Base-by-base conservation (phyloP, 1,140 invertebrate species). In the Brachionus paranguensis region DNA sequence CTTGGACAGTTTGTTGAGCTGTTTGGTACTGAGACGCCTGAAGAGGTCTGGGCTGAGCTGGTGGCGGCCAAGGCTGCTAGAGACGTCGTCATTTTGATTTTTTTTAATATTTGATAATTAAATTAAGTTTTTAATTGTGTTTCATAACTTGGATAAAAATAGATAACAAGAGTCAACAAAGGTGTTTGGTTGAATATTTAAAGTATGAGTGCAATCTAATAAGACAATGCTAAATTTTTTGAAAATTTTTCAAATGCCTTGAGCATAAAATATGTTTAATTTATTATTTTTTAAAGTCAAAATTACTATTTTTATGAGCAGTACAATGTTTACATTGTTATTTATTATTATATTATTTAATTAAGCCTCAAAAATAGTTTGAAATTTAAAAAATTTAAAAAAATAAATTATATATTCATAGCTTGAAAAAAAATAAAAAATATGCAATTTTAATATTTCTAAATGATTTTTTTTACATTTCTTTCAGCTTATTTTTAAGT, bases 81-180 rank as follows among this genome's bases (percentile, higher is more conserved):
- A 14, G 68, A 72, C 37, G 68, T 72, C 68, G 68, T 72, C 68
- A 41, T 72, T 72, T 72, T 72, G 12, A 55, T 55, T 55, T 55
- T 53, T 55, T 17, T 17, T 17, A 17, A 17, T 47, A 47, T 5
- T 47, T 14, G n/a, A 17, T 55, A 55, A n/a, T 55, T 55, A 17
- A 55, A 55, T 55, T 55, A 17, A 55, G 17, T 55, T 55, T n/a
- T n/a, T 55, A 55, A 17, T 55, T 55, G 5, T 20, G 53, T 60
- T 60, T 60, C 53, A 60, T 60, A 60, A 8, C 17, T 60, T 60
- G 53, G 53, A 24, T 60, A 24, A 60, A 60, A 60, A 60, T 60
- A 60, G 53, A 60, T 60, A 60, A 29, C 27, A 29, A 60, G 53
- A 60, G 53, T 55, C 12, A 17, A 55, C 53, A 55, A 55, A 55